phyloP scores from a whole-genome alignment of 2,888 invertebrate genomes.

The Drosophila atripex region DNA sequence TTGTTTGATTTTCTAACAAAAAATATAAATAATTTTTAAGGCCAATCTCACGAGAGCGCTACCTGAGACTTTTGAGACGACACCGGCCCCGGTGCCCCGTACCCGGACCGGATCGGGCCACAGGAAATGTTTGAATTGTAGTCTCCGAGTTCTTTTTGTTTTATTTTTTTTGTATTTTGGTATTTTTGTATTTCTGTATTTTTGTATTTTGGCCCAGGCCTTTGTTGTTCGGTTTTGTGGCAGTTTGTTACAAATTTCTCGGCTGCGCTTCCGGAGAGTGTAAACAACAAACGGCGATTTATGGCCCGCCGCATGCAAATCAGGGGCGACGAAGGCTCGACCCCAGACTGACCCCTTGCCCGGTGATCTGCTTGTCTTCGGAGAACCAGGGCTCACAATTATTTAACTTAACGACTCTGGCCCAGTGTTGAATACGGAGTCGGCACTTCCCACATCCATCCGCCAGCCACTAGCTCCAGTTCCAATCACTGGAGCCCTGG shows the following conservation, averaged over 20 bases:
- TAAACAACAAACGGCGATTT: constrained; percentile 22
- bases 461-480: background rate
- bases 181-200: no score
- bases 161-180: constrained; percentile 1
- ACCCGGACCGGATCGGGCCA: constrained; percentile 38
- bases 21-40: constrained; percentile 59
- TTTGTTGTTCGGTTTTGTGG: background rate
- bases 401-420: no score
- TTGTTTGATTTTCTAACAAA: constrained; percentile 78
- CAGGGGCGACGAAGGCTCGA: background rate
- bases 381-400: background rate
- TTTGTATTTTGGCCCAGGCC: background rate
- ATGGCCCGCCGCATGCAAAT: background rate
- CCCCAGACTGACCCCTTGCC: background rate
- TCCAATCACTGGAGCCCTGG: background rate
- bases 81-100: background rate
- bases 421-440: no score
- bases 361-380: background rate
- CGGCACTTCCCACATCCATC: background rate
- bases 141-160: constrained; percentile 20
- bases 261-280: constrained; percentile 32
- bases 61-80: constrained; percentile 46
- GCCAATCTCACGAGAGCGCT: constrained; percentile 64
- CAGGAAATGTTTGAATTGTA: constrained; percentile 68
- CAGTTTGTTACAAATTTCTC: constrained; percentile 29